phyloP scores from a whole-genome alignment of 1,140 invertebrate species.

The Calliopsis andreniformis region DNA sequence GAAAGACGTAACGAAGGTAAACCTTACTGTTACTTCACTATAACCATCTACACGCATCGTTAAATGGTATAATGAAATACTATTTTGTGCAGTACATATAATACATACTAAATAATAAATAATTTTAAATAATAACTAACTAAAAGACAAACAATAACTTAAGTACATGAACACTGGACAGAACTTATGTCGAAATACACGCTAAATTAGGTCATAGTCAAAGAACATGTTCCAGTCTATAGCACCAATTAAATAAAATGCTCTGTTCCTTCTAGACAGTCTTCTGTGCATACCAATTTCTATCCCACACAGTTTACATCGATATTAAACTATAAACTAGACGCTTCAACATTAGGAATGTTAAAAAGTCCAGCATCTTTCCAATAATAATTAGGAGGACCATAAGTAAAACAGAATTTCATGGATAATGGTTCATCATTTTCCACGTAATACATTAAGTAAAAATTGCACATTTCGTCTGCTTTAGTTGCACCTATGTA shows the following conservation, averaged over 20 bases:
- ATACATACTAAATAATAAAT: too few species aligned
- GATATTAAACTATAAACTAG: slow-evolving; percentile 65
- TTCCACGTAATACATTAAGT: slow-evolving; percentile 98
- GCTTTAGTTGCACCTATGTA: slow-evolving; percentile 92
- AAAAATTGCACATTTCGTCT: slow-evolving; percentile 99
- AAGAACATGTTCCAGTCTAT: slow-evolving; percentile 1
- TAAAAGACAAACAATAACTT: too few species aligned
- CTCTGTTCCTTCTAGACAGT: slow-evolving; percentile 14
- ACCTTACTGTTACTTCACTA: too few species aligned
- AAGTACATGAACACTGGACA: too few species aligned
- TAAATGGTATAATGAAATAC: too few species aligned
- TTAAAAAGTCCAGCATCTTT: slow-evolving; percentile 85
- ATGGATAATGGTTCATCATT: slow-evolving; percentile 88
- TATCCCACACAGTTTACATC: background rate
- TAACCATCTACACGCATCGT: too few species aligned
- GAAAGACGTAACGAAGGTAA: too few species aligned
- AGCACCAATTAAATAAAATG: slow-evolving; percentile 21
- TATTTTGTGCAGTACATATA: too few species aligned
- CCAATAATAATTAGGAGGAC: slow-evolving; percentile 93
- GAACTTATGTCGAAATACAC: too few species aligned
- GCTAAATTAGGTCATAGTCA: too few species aligned
- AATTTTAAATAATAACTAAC: too few species aligned
- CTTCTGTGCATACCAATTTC: background rate
- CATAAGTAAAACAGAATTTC: slow-evolving; percentile 93
- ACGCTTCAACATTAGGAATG: slow-evolving; percentile 90